A percentile compares a stretch with the other conserved stretches of the same genome.
Conservation (phyloP, 2,888 invertebrate genomes). For the Amorpha juglandis region DNA sequence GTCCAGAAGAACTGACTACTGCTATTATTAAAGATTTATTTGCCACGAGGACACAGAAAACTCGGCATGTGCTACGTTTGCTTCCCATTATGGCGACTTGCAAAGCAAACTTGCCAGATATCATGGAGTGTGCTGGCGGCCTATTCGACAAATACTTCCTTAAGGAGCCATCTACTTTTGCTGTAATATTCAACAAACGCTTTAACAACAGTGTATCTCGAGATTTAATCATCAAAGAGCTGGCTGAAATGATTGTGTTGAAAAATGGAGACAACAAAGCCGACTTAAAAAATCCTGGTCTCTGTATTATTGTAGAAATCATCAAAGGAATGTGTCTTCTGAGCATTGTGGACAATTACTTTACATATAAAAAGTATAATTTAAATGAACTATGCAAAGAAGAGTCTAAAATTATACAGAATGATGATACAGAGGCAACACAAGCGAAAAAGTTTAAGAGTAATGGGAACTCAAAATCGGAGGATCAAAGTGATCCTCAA, state of each 20-base stretch:
- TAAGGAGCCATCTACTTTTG: slow-evolving; percentile 88
- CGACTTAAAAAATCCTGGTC: slow-evolving; percentile 90
- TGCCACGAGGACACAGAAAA: slow-evolving; percentile 87
- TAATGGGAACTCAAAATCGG: slow-evolving; percentile 49
- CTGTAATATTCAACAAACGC: slow-evolving; percentile 90
- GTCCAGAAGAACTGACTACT: slow-evolving; percentile 89
- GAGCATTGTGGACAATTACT: slow-evolving; percentile 91
- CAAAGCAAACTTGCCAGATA: slow-evolving; percentile 90
- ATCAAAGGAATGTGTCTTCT: slow-evolving; percentile 91
- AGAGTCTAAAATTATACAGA: too few species aligned
- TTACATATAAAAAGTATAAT: slow-evolving; percentile 93
- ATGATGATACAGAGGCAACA: slow-evolving; percentile 68
- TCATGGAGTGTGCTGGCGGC: slow-evolving; percentile 86
- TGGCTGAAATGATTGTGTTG: slow-evolving; percentile 88
- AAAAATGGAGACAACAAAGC: slow-evolving; percentile 90
- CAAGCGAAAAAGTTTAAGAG: slow-evolving; percentile 76
- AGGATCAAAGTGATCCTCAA: slow-evolving; percentile 57
- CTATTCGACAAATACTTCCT: slow-evolving; percentile 90
- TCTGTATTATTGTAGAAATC: slow-evolving; percentile 92
- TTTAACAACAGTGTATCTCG: slow-evolving; percentile 89
- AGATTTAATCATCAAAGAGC: slow-evolving; percentile 88
- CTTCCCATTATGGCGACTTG: slow-evolving; percentile 93
- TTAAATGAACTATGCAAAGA: slow-evolving; percentile 86
- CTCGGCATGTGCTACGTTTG: slow-evolving; percentile 90
- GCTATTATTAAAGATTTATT: slow-evolving; percentile 89